Evolutionary conservation across 1,140 invertebrate genomes (phyloP).

Genomic region (Philaenus spumarius): DNA sequence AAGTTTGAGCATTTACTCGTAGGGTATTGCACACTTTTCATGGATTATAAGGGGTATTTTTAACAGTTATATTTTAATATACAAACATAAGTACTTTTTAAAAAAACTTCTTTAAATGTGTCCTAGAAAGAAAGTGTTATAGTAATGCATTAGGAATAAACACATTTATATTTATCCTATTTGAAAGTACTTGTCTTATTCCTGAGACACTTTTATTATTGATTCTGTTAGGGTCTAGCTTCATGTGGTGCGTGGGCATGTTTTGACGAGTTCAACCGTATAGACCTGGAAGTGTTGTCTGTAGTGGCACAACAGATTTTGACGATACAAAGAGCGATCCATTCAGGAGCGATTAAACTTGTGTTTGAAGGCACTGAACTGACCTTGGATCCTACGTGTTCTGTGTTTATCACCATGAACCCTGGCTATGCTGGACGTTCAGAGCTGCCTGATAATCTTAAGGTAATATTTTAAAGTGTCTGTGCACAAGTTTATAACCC

Average conservation of each 20-base stretch:
- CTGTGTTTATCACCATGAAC: slow-evolving; percentile 96
- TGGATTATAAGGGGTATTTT: too few relatives aligned
- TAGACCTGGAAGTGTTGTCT: slow-evolving; percentile 81
- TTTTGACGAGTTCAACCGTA: slow-evolving; percentile 92
- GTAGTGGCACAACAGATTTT: slow-evolving; percentile 85
- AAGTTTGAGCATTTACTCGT: too few relatives aligned
- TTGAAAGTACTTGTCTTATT: too few relatives aligned
- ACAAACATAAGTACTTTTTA: too few relatives aligned
- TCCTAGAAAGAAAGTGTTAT: too few relatives aligned
- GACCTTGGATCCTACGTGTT: slow-evolving; percentile 81
- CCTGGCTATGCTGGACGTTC: slow-evolving; percentile 88
- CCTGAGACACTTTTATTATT: neutral
- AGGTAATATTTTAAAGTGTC: slow-evolving; percentile 49
- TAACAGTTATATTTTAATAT: too few relatives aligned
- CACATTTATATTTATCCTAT: too few relatives aligned
- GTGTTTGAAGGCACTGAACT: slow-evolving; percentile 87
- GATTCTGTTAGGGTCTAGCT: slow-evolving; percentile 63
- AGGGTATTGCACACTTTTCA: too few relatives aligned
- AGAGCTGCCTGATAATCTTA: slow-evolving; percentile 91
- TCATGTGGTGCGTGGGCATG: slow-evolving; percentile 96
- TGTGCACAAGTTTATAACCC: too few relatives aligned
- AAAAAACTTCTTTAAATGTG: too few relatives aligned
- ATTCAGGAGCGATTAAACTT: slow-evolving; percentile 61
- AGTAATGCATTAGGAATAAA: too few relatives aligned
- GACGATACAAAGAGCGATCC: slow-evolving; percentile 70